Base-by-base conservation (phyloP, 2,888 invertebrate genomes). In the Mactromeris polynyma region DNA sequence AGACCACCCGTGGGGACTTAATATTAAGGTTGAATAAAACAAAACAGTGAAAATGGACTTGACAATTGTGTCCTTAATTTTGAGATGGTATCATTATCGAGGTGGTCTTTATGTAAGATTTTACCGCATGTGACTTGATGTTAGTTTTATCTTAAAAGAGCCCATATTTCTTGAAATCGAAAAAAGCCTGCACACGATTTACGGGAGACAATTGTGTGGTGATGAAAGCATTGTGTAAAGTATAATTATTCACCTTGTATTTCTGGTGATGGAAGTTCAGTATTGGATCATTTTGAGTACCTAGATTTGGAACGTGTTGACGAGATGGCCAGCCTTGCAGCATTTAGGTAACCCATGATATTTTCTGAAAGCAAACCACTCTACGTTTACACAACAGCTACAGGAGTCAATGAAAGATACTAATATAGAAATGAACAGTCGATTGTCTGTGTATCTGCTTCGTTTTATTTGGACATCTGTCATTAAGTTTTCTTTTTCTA, bases 231-330 rank as follows among this genome's bases (percentile, higher is more conserved):
- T 3, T 46, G 46, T 46, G 46, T 9, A 26, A 1, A n/a, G 11
- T 26, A 26, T 64, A 64, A n/a, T 64, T 64, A 26, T 64, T 26
- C 26, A n/a, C 58, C 58, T 64, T 64, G n/a, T 26, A 64, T 64
- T 64, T n/a, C 6, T n/a, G 26, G 51, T 21, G 89, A 89, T 38
- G 86, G 81, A 9, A 82, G 51, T 31, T 79, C 87, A 21, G 87
- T 78, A 2, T 36, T 85, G 19, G 83, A 85, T 33, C 88, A 88
- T 21, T 90, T 90, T 79, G 81, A 88, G 21, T 90, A 88, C 31
- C 83, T 90, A 4, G 88, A 90, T 40, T 26, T 84, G 21, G 90
- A 88, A 36, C 80, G 81, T 4, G 80, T 79, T 0, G 86, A 90
- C 33, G 85, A 42, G 36, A 85, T 87, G 6, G 80, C 83, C 21